Conservation (phyloP, 2,113 vertebrate species). For the Syngnathus typhle region DNA sequence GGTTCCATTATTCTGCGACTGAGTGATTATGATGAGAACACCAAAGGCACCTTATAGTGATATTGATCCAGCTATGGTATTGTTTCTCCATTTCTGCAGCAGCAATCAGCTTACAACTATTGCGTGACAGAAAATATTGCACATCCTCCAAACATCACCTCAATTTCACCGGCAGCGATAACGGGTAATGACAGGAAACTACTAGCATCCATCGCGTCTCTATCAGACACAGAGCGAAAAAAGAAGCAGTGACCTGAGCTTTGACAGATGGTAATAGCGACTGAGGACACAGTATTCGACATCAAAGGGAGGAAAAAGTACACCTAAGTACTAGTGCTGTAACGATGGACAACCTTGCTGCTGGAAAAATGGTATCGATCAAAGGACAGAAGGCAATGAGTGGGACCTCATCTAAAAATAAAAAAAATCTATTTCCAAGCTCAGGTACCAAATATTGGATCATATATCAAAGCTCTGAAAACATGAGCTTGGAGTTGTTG, state of each 20-base stretch:
- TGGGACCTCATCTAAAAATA: constrained; percentile 49
- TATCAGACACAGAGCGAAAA: constrained; percentile 22
- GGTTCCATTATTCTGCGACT: too few species aligned
- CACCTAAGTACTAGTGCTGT: constrained; percentile 34
- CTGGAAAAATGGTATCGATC: constrained; percentile 42
- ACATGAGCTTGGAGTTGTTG: constrained; percentile 6
- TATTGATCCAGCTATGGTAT: background rate
- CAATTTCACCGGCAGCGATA: constrained; percentile 26
- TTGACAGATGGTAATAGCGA: constrained; percentile 45
- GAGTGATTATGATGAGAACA: background rate
- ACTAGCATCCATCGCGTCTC: constrained; percentile 28
- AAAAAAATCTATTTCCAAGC: constrained; percentile 39
- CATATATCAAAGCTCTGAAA: constrained; percentile 34
- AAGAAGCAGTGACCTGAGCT: constrained; percentile 32
- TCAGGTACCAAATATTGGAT: constrained; percentile 24
- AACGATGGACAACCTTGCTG: constrained; percentile 33
- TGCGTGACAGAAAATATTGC: background rate
- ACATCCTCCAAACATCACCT: constrained; percentile 4
- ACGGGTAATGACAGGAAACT: constrained; percentile 42
- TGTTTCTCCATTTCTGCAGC: background rate
- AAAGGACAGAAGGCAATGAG: constrained; percentile 34
- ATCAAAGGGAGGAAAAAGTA: constrained; percentile 38
- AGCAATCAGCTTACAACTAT: background rate
- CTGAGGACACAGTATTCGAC: constrained; percentile 33
- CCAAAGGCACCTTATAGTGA: background rate